These are phyloP conservation scores for Margarornis squamiger DNA, from an alignment of 2,797 vertebrate genomes.

Conservation along the genomic window DNA sequence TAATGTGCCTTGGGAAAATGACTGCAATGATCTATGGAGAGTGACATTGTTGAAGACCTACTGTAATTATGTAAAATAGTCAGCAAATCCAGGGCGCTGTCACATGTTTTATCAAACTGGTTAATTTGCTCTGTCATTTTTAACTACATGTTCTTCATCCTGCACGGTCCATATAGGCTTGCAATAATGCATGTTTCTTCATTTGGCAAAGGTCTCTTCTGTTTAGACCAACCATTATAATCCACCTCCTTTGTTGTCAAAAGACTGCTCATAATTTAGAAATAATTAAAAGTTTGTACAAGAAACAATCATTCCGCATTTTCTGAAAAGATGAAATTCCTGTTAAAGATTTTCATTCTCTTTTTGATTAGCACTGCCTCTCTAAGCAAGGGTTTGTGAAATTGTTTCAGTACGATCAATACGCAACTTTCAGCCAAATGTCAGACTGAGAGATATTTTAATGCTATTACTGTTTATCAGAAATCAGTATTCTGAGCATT, in stretches of 20 bases:
- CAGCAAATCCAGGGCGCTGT: neutral
- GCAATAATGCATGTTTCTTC: neutral
- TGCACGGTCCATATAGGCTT: neutral
- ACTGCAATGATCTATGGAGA: neutral
- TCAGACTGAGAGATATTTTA: neutral
- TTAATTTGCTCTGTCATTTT: conserved; percentile 24
- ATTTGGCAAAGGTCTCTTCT: neutral
- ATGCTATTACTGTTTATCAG: neutral
- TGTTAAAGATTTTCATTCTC: neutral
- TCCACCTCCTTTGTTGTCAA: neutral
- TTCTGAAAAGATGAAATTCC: neutral
- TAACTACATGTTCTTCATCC: neutral
- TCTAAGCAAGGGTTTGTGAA: neutral
- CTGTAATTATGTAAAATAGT: conserved; percentile 18
- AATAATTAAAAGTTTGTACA: conserved; percentile 14
- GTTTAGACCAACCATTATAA: neutral
- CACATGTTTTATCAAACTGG: conserved; percentile 24
- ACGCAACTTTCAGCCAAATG: neutral
- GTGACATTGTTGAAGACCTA: neutral
- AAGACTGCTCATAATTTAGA: conserved; percentile 5
- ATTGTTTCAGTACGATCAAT: conserved; percentile 3
- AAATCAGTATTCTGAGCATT: neutral
- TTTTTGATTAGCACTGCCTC: neutral
- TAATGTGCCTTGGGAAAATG: neutral
- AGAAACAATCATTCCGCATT: neutral